Conservation (phyloP, 2,113 vertebrate species). For the Pitta sordida region DNA sequence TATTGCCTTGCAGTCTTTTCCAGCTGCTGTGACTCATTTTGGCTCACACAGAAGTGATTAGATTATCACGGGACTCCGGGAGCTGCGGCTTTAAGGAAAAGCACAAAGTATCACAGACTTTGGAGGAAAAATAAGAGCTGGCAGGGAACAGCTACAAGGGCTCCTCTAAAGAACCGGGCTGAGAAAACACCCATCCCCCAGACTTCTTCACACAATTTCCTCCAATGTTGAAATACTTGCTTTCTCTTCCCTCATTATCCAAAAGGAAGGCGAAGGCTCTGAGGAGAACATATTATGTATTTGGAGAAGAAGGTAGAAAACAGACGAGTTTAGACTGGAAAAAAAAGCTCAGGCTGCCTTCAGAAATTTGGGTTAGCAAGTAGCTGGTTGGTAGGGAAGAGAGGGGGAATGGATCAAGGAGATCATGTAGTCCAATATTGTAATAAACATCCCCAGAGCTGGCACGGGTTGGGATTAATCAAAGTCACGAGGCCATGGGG, state of each 20-base stretch:
- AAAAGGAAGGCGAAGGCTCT: neutral
- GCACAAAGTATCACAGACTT: neutral
- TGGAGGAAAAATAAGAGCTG: neutral
- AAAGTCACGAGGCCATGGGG: neutral
- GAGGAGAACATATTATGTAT: neutral
- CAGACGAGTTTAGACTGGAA: neutral
- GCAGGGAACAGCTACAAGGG: neutral
- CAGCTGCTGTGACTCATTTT: neutral
- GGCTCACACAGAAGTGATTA: neutral
- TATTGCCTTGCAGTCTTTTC: neutral
- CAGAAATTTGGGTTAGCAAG: neutral
- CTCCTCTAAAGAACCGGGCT: neutral
- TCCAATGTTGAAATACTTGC: neutral
- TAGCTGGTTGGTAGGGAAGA: neutral
- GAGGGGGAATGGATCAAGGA: neutral
- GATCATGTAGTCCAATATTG: rapidly evolving
- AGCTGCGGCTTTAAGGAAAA: neutral
- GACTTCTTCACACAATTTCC: neutral
- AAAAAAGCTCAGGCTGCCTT: neutral
- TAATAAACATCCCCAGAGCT: neutral
- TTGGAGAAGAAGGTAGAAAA: neutral
- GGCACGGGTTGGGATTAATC: neutral
- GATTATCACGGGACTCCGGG: neutral
- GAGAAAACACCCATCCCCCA: neutral
- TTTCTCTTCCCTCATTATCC: conserved; percentile 9